Conservation (phyloP, 2,888 invertebrate genomes). For the Thereva unica region DNA sequence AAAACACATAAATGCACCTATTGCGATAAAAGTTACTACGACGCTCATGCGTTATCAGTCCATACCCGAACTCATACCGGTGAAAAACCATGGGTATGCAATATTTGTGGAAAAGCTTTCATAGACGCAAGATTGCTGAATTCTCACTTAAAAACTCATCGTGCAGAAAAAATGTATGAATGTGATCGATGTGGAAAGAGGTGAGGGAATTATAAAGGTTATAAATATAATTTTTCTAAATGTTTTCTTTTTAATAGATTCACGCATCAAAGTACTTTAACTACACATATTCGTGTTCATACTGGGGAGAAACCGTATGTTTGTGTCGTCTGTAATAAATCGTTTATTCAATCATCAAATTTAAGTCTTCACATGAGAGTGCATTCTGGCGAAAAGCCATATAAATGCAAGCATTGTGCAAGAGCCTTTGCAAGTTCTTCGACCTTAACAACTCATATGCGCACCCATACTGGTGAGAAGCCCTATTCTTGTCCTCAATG, state of each 20-base stretch:
- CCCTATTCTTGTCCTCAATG: slow-evolving; percentile 55
- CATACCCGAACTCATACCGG: slow-evolving; percentile 58
- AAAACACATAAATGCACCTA: slow-evolving; percentile 60
- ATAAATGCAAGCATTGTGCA: slow-evolving; percentile 52
- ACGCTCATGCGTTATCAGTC: slow-evolving; percentile 51
- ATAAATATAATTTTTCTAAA: neutral
- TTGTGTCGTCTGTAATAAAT: slow-evolving; percentile 63
- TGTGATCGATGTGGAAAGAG: slow-evolving; percentile 64
- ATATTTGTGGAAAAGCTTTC: slow-evolving; percentile 58
- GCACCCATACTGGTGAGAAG: slow-evolving; percentile 57
- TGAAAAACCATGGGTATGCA: slow-evolving; percentile 56
- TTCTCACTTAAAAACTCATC: slow-evolving; percentile 63
- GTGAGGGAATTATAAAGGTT: slow-evolving; percentile 49
- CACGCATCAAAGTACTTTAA: slow-evolving; percentile 65
- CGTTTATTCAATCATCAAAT: slow-evolving; percentile 62
- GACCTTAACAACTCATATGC: slow-evolving; percentile 55
- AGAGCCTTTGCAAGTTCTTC: slow-evolving; percentile 56
- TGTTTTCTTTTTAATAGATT: slow-evolving; percentile 55
- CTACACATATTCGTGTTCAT: slow-evolving; percentile 65
- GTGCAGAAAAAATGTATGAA: slow-evolving; percentile 61
- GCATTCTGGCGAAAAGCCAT: slow-evolving; percentile 50
- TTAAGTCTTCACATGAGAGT: slow-evolving; percentile 52
- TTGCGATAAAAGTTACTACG: slow-evolving; percentile 61
- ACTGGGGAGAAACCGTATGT: slow-evolving; percentile 66
- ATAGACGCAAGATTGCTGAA: slow-evolving; percentile 58